phyloP scores from a whole-genome alignment of 2,113 vertebrate genomes.

The Pleuronectes platessa region DNA sequence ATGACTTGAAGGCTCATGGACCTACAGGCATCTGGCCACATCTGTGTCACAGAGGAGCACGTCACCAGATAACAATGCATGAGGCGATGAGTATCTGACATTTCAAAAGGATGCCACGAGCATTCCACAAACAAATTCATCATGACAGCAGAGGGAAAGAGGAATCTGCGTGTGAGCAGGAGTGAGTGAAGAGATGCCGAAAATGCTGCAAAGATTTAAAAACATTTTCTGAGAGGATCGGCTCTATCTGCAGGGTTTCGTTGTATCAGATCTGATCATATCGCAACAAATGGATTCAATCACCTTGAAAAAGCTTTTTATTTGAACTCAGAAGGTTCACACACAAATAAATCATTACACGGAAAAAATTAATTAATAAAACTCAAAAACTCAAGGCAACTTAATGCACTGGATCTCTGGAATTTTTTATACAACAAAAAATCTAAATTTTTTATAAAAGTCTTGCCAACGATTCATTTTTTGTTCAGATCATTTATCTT shows the following conservation, averaged over 20 bases:
- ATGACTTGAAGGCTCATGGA: background rate
- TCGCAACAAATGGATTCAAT: background rate
- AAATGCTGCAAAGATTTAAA: constrained; percentile 9
- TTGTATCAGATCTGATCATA: background rate
- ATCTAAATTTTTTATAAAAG: too few species aligned
- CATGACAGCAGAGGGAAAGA: constrained; percentile 32
- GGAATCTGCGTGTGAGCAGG: background rate
- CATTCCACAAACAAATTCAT: constrained; percentile 32
- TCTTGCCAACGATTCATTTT: too few species aligned
- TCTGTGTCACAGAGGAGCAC: background rate
- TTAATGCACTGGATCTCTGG: too few species aligned
- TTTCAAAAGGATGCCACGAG: constrained; percentile 35
- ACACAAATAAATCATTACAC: too few species aligned
- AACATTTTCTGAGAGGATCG: background rate
- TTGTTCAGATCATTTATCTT: too few species aligned
- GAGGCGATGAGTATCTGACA: constrained; percentile 23
- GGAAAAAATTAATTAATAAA: too few species aligned
- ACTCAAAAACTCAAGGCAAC: too few species aligned
- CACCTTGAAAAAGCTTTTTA: background rate
- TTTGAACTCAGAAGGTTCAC: background rate
- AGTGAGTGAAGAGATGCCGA: background rate
- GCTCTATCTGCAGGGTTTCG: background rate
- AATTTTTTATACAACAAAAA: too few species aligned
- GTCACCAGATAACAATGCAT: constrained; percentile 1
- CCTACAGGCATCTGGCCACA: background rate